These are phyloP conservation scores for Triops cancriformis DNA, from an alignment of 1,140 invertebrate genomes.

Conservation along the genomic window DNA sequence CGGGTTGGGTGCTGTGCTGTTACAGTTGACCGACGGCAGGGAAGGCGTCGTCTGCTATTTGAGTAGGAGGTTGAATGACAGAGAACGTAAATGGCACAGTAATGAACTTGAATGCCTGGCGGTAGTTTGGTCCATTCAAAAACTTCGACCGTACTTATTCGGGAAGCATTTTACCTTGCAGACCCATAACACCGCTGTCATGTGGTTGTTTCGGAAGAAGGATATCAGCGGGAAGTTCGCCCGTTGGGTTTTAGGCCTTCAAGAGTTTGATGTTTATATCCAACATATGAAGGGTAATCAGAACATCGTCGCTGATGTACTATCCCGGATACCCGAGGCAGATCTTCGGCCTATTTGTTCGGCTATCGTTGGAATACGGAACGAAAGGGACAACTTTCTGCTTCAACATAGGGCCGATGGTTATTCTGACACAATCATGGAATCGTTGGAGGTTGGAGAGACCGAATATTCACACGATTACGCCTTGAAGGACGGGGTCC, in stretches of 20 bases:
- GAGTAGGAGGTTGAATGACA: background rate
- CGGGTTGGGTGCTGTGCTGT: slow-evolving; percentile 19
- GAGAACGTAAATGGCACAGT: slow-evolving; percentile 16
- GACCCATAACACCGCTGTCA: no score
- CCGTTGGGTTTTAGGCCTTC: slow-evolving; percentile 28
- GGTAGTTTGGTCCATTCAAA: slow-evolving; percentile 37
- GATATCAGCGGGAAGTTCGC: slow-evolving; percentile 32
- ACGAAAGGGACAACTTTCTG: slow-evolving; percentile 31
- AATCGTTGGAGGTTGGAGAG: slow-evolving; percentile 38
- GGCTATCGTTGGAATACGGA: slow-evolving; percentile 31
- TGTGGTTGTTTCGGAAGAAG: no score
- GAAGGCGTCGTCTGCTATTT: background rate
- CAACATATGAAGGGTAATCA: slow-evolving; percentile 27
- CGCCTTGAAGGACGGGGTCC: background rate
- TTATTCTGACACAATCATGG: no score
- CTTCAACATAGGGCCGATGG: slow-evolving; percentile 32
- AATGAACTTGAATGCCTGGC: no score
- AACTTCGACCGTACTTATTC: slow-evolving; percentile 37
- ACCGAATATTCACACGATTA: no score
- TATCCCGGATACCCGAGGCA: background rate
- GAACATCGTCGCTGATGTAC: slow-evolving; percentile 3
- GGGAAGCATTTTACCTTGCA: slow-evolving; percentile 39
- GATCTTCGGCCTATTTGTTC: slow-evolving; percentile 15
- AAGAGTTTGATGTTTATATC: slow-evolving; percentile 23
- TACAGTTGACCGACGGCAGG: background rate